Conservation (phyloP, 2,888 invertebrate genomes). For the Cepaea hortensis region DNA sequence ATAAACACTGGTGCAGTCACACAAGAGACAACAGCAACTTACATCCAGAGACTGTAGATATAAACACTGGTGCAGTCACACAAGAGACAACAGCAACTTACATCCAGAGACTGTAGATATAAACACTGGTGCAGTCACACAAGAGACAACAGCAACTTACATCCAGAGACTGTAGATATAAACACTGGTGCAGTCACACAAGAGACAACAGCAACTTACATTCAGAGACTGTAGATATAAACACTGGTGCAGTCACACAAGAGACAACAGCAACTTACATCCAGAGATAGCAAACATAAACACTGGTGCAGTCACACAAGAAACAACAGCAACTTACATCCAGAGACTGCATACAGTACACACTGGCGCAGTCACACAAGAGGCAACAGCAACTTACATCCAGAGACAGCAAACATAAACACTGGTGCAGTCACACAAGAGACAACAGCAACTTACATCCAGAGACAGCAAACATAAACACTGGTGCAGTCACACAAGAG, state of each 20-base stretch:
- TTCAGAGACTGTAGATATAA: conserved; percentile 95
- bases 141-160: conserved; percentile 81
- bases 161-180: conserved; percentile 94
- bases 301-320: too few relatives aligned
- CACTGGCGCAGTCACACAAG: too few relatives aligned
- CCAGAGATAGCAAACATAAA: conserved; percentile 95
- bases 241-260: too few relatives aligned
- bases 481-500: too few relatives aligned
- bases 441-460: conserved; percentile 84
- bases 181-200: too few relatives aligned
- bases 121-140: too few relatives aligned
- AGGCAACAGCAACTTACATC: conserved; percentile 84
- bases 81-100: conserved; percentile 79
- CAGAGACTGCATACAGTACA: conserved; percentile 95
- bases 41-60: conserved; percentile 96
- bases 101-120: conserved; percentile 95
- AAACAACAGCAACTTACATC: conserved; percentile 84
- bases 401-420: conserved; percentile 94
- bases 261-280: conserved; percentile 82
- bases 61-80: too few relatives aligned
- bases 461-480: conserved; percentile 95
- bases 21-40: conserved; percentile 77
- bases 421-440: too few relatives aligned
- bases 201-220: conserved; percentile 81
- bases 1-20: too few relatives aligned